Evolutionary conservation across 1,140 invertebrate genomes (phyloP), one percentile per base, ranked within the genome.

Genomic region (Eciton burchellii): DNA sequence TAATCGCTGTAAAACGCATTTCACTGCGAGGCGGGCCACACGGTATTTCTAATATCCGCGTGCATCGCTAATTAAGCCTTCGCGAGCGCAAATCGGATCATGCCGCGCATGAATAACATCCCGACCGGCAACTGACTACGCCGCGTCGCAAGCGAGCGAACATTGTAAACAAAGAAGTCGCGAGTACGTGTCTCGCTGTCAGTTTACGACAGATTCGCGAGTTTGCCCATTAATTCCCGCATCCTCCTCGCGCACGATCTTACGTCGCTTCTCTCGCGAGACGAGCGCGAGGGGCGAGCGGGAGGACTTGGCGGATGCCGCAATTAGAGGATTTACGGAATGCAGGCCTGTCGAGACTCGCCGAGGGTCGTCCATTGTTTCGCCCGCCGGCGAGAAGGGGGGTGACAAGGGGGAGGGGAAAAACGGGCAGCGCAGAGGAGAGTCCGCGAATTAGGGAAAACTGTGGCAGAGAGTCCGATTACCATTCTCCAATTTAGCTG

Each of bases 381-480:
- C 11, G 52, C 26, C 21, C 41, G 26, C 24, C 0, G 57, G 29
- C 12, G 52, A 19, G 49, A 29, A 11, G 35, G 12, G 21, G 52
- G 63, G 45, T 49, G 60, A 26, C 41, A 43, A 21, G n/a, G 66
- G 84, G 70, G 52, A 26, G 85, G 82, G 49, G 74, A 62, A 84
- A 62, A 88, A 76, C 26, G 56, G 54, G 12, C 0, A 62, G 57
- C 21, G 21, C 35, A 47, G 47, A 76, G 82, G 87, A 81, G 82
- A 88, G 76, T 82, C 81, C 73, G 82, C 83, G 84, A 90, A 90
- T 91, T 91, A 89, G 89, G 84, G 89, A 89, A 90, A 89, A 88
- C 84, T 89, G 83, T 66, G 52, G 59, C 35, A 35, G 35, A 35
- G 77, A 82, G 83, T 81, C 68, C 88, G 86, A 85, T 84, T 90